These are phyloP conservation scores for Nerophis lumbriciformis DNA, from an alignment of 2,113 vertebrate species.

Conservation along the genomic window DNA sequence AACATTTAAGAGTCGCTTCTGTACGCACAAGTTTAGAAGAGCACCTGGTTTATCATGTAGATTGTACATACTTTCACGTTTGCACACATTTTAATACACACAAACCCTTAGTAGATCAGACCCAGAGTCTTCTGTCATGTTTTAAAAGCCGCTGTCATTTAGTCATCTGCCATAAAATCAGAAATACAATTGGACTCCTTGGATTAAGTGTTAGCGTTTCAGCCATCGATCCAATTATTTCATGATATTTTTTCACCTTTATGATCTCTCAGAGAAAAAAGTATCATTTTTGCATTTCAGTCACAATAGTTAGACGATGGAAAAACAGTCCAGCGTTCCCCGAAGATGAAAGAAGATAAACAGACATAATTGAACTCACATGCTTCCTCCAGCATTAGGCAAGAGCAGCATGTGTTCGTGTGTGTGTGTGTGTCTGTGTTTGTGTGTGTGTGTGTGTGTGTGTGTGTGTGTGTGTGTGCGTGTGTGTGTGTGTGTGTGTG, in stretches of 20 bases:
- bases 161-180: background rate
- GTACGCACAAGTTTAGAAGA: too few relatives aligned
- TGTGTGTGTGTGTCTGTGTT: conserved; percentile 1
- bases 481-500: conserved; percentile 1
- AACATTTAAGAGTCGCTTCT: too few relatives aligned
- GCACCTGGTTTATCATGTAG: too few relatives aligned
- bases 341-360: conserved; percentile 29
- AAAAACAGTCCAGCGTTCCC: conserved; percentile 16
- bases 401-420: conserved; percentile 22
- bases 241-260: background rate
- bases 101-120: too few relatives aligned
- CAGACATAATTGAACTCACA: conserved; percentile 52
- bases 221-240: background rate
- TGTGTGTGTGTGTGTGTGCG: background rate
- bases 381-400: conserved; percentile 37
- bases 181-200: background rate
- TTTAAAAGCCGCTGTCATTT: background rate
- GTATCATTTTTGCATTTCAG: background rate
- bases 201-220: background rate
- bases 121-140: background rate
- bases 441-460: background rate
- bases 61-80: too few relatives aligned
- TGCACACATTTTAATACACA: too few relatives aligned
- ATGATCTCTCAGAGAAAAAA: background rate
- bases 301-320: conserved; percentile 8